Conservation (phyloP, 1,140 invertebrate species). For the Diabrotica undecimpunctata region DNA sequence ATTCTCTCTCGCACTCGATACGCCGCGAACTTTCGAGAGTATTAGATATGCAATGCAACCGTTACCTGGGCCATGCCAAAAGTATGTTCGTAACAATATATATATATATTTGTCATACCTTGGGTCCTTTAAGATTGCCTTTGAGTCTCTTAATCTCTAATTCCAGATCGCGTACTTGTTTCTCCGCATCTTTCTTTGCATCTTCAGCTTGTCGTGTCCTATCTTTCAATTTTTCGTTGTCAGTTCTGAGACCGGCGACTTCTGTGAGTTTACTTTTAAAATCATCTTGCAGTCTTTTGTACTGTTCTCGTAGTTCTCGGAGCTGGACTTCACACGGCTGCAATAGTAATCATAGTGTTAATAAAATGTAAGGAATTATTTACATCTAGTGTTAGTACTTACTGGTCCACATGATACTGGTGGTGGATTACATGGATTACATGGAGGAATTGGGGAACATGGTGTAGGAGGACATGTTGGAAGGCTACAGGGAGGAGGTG, state of each 20-base stretch:
- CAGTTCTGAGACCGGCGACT: slow-evolving; percentile 52
- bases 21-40: too few species aligned
- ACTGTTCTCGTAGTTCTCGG: slow-evolving; percentile 53
- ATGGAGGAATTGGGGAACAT: slow-evolving; percentile 24
- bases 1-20: too few species aligned
- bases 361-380: not conserved
- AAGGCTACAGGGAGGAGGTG: slow-evolving; percentile 23
- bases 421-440: not conserved
- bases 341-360: not conserved
- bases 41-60: too few species aligned
- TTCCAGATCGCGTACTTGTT: slow-evolving; percentile 53
- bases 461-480: slow-evolving; percentile 20
- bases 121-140: slow-evolving; percentile 22
- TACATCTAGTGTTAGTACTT: slow-evolving; percentile 1
- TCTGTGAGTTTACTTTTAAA: slow-evolving; percentile 56
- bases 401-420: slow-evolving; percentile 14
- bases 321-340: slow-evolving; percentile 39
- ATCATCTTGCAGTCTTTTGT: slow-evolving; percentile 55
- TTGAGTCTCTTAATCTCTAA: slow-evolving; percentile 49
- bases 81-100: too few species aligned
- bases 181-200: slow-evolving; percentile 52
- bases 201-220: slow-evolving; percentile 52
- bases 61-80: too few species aligned
- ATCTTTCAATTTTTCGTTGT: slow-evolving; percentile 52
- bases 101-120: slow-evolving; percentile 12